Conservation (phyloP, 1,140 invertebrate genomes). For the Megalonaias nervosa region DNA sequence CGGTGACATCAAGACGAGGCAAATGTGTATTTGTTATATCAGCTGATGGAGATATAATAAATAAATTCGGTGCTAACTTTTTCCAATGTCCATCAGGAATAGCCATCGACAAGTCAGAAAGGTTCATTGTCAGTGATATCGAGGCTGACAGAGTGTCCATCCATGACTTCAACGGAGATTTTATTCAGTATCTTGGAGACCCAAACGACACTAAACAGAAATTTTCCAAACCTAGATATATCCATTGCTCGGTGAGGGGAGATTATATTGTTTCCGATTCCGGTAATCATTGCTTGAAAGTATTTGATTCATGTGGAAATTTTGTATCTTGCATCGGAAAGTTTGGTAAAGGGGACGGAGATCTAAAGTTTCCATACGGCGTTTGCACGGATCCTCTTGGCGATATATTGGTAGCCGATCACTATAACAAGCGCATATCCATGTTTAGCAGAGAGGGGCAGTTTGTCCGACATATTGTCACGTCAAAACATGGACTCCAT, state of each 20-base stretch:
- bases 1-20: conserved; percentile 32
- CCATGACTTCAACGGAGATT: conserved; percentile 16
- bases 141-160: conserved; percentile 28
- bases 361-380: conserved; percentile 91
- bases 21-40: conserved; percentile 31
- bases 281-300: conserved; percentile 54
- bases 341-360: conserved; percentile 81
- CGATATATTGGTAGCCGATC: conserved; percentile 88
- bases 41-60: conserved; percentile 19
- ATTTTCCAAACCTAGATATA: conserved; percentile 43
- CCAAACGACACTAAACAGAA: conserved; percentile 9
- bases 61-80: conserved; percentile 27
- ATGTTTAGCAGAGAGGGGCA: conserved; percentile 42
- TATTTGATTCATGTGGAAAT: conserved; percentile 46
- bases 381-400: conserved; percentile 85
- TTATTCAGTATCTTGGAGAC: conserved; percentile 17
- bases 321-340: conserved; percentile 77
- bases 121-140: conserved; percentile 39
- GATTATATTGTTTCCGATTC: conserved; percentile 57
- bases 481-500: conserved; percentile 42
- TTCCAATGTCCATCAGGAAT: conserved; percentile 39
- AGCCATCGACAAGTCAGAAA: conserved; percentile 20
- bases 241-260: conserved; percentile 38
- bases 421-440: conserved; percentile 85
- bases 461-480: conserved; percentile 51